Evolutionary conservation across 2,113 vertebrate genomes (phyloP), one percentile per base, ranked within the genome.

Genomic region (Salvelinus fontinalis): DNA sequence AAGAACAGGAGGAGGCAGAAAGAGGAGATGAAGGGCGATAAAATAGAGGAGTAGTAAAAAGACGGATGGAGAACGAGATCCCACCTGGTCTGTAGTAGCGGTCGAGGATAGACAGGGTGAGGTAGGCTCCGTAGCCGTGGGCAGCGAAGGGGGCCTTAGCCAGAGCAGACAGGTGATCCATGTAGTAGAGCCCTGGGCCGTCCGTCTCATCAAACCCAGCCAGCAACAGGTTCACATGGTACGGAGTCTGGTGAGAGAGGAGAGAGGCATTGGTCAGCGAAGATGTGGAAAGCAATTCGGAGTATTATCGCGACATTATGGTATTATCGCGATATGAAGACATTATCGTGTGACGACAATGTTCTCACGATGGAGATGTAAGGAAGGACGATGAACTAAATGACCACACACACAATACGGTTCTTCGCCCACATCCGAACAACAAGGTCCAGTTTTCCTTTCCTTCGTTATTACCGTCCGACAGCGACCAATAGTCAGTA

Each of bases 31-130:
- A 16, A 57, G 51, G 18, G 51, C 12, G 5, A 57, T 3, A 57
- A 57, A 18, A 57, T 3, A 57, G 51, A 12, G 57, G 14, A 8
- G 22, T 14, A 9, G 14, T 20, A n/a, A 16, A 26, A 26, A 7
- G 18, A 20, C 4, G 4, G 26, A 16, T 22, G 4, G 69, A 49
- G 39, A 24, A 39, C 5, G 44, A 49, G 20, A 57, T 1, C 59
- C n/a, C 14, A 99, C 98, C 91, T 83, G 98, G 97, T 77, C 89
- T 97, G 89, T 99, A 99, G 83, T 97, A 95, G 79, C 96, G 91
- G 89, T 99, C 98, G 0, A 99, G 95, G 87, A 99, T 97, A 91
- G 97, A 99, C 74, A 99, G 96, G 1, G 97, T 99, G 31, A 99
- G 95, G 89, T 94, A 97, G 0, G 97, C 95, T 22, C 97, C 98